Percentiles rank a stretch among this genome's conserved stretches.
phyloP scores from a whole-genome alignment of 2,113 vertebrate species.

The Ciconia stormi region DNA sequence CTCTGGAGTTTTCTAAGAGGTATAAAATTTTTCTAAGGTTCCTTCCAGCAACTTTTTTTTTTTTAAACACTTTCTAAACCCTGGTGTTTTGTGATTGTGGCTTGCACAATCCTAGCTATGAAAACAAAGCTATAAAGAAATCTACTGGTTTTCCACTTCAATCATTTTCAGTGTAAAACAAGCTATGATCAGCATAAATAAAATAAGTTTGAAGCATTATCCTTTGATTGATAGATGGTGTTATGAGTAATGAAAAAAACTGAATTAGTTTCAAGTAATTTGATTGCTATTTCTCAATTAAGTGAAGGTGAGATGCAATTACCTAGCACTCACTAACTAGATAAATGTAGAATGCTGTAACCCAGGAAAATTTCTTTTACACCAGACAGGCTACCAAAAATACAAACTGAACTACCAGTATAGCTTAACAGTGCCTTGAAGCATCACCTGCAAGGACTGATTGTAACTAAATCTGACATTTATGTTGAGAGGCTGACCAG shows the following conservation, averaged over 20 bases:
- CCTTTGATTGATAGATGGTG: neutral
- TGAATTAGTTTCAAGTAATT: neutral
- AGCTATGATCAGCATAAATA: neutral
- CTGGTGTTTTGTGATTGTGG: neutral
- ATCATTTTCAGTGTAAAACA: neutral
- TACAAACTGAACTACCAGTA: neutral
- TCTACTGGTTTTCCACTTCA: neutral
- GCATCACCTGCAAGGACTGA: neutral
- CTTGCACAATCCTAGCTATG: neutral
- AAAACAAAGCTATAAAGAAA: neutral
- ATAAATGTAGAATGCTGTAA: neutral
- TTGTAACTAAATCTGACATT: neutral
- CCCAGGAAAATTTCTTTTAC: neutral
- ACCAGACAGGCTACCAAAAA: neutral
- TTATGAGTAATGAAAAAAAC: neutral
- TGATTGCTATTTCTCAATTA: neutral
- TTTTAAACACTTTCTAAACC: neutral
- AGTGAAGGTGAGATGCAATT: neutral
- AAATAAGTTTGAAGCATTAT: neutral
- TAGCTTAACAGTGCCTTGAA: neutral
- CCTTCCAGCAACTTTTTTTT: neutral
- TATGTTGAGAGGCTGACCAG: neutral
- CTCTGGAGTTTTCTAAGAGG: neutral
- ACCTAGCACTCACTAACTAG: neutral
- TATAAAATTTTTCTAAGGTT: neutral